Percentiles rank a stretch among this genome's conserved stretches.
Evolutionary conservation across 2,888 invertebrate species (phyloP).

Genomic region (Meiosimyza decipiens): DNA sequence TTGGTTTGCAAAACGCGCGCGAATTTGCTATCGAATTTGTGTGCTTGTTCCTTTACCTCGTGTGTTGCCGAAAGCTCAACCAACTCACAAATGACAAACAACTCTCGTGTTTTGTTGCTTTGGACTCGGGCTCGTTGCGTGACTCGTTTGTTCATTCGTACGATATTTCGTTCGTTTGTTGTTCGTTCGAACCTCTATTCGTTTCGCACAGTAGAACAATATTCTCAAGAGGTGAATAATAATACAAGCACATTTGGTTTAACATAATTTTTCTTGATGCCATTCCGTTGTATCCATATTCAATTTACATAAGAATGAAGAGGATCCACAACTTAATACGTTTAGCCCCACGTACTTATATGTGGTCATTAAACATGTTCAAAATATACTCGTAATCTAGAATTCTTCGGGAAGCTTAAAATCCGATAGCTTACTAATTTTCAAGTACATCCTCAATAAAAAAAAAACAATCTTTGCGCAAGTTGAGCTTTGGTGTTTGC

Average conservation of each 20-base stretch:
- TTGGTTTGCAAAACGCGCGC: conserved; percentile 35
- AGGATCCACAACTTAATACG: too few species aligned
- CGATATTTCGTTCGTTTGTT: conserved; percentile 22
- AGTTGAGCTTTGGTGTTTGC: too few species aligned
- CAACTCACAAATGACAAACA: conserved; percentile 56
- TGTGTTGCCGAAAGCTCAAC: conserved; percentile 49
- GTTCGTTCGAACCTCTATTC: conserved; percentile 15
- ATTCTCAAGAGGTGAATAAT: too few species aligned
- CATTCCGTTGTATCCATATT: neutral
- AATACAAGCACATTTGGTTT: too few species aligned
- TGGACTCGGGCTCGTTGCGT: conserved; percentile 24
- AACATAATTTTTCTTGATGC: neutral
- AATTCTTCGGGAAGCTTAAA: too few species aligned
- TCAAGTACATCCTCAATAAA: too few species aligned
- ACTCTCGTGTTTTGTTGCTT: conserved; percentile 45
- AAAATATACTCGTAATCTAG: too few species aligned
- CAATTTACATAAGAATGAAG: too few species aligned
- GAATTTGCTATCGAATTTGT: conserved; percentile 13
- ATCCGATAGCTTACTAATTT: too few species aligned
- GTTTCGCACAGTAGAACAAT: neutral
- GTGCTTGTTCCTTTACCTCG: conserved; percentile 1
- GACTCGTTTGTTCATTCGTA: conserved; percentile 27
- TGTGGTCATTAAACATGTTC: too few species aligned
- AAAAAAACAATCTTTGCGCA: too few species aligned
- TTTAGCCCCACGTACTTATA: too few species aligned